These are phyloP conservation scores for Latheticus oryzae DNA, from an alignment of 2,888 invertebrate genomes.

Conservation along the genomic window DNA sequence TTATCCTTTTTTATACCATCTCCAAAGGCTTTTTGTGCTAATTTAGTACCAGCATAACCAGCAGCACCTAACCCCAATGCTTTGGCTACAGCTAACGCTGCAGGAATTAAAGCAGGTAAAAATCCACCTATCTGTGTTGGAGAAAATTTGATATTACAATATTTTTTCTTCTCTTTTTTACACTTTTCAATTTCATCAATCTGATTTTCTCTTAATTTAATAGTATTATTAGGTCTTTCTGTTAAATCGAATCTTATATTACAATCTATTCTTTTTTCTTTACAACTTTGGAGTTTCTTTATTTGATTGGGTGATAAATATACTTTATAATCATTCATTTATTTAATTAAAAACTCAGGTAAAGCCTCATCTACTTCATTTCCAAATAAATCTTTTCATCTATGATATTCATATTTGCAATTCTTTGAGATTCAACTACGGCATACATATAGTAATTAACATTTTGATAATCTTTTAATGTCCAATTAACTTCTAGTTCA, in stretches of 20 bases:
- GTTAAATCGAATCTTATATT: conserved; percentile 2
- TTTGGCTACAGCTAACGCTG: too few relatives aligned
- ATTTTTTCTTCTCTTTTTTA: conserved; percentile 2
- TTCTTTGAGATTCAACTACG: conserved; percentile 3
- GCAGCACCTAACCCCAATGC: too few relatives aligned
- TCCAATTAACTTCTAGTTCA: conserved; percentile 2
- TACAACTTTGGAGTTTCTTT: conserved; percentile 2
- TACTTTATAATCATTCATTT: conserved; percentile 2
- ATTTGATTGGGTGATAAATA: conserved; percentile 2
- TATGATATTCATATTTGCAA: conserved; percentile 2
- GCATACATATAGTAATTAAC: too few relatives aligned
- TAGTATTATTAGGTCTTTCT: conserved; percentile 2
- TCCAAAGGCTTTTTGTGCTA: conserved; percentile 3
- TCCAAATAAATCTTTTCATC: conserved; percentile 2
- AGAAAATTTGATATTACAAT: conserved; percentile 2
- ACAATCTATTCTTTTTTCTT: conserved; percentile 2
- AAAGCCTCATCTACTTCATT: conserved; percentile 2
- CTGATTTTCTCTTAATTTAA: conserved; percentile 2
- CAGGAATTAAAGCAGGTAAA: conserved; percentile 2
- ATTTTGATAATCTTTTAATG: too few relatives aligned
- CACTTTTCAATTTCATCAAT: conserved; percentile 1
- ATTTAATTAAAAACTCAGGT: conserved; percentile 2
- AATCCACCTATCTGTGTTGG: conserved; percentile 3
- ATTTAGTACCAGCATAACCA: too few relatives aligned
- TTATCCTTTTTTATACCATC: conserved; percentile 2